These are phyloP conservation scores for Aplidium turbinatum DNA, from an alignment of 23 tunicate genomes.

Conservation along the genomic window DNA sequence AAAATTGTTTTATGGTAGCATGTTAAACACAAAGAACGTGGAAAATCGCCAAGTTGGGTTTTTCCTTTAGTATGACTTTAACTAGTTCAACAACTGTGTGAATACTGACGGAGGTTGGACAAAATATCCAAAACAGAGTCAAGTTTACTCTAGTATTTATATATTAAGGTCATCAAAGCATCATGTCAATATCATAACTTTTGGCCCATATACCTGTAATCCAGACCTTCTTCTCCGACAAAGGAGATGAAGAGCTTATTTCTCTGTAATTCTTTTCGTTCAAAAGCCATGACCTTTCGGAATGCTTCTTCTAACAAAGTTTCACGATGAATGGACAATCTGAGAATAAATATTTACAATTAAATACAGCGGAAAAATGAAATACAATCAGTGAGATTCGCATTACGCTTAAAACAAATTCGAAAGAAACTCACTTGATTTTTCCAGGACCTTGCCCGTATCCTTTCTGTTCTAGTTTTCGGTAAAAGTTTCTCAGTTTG, in stretches of 20 bases:
- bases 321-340: slow-evolving; percentile 63
- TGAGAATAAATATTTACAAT: background rate
- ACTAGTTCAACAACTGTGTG: too few species aligned
- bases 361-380: background rate
- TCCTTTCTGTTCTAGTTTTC: slow-evolving; percentile 88
- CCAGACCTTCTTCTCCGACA: slow-evolving; percentile 92
- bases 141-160: too few species aligned
- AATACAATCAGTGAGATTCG: background rate
- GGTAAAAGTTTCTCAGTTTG: slow-evolving; percentile 76
- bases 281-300: slow-evolving; percentile 57
- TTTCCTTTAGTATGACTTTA: too few species aligned
- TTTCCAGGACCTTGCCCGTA: slow-evolving; percentile 96
- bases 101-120: too few species aligned
- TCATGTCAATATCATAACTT: too few species aligned
- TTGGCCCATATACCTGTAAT: slow-evolving; percentile 98
- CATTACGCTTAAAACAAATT: background rate
- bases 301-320: slow-evolving; percentile 84
- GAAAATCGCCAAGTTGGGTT: too few species aligned
- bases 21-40: too few species aligned
- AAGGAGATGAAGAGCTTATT: slow-evolving; percentile 82
- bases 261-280: slow-evolving; percentile 82
- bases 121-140: too few species aligned
- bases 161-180: too few species aligned
- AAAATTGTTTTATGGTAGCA: too few species aligned
- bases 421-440: slow-evolving; percentile 63